Evolutionary conservation across 2,797 vertebrate species (phyloP).

Genomic region (Neosalanx taihuensis): DNA sequence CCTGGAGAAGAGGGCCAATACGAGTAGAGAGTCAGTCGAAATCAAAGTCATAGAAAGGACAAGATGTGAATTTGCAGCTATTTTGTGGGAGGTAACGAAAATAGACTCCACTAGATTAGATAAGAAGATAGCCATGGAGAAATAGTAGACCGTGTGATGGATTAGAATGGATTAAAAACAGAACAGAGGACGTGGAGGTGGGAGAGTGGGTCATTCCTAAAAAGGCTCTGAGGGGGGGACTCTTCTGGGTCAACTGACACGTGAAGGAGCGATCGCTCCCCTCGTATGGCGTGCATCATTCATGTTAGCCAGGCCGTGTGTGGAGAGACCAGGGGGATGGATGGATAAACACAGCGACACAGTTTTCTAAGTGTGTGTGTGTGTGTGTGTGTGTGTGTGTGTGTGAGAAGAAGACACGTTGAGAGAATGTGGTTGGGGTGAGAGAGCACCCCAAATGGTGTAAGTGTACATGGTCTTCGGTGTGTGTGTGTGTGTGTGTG

Average conservation of each 20-base stretch:
- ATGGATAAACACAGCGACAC: conserved; percentile 26
- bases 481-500: conserved; percentile 8
- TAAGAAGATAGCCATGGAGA: background rate
- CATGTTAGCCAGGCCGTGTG: background rate
- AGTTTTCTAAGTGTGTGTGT: conserved; percentile 26
- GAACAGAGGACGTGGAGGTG: background rate
- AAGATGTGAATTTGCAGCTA: background rate
- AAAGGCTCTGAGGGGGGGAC: conserved; percentile 47
- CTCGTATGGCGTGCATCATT: conserved; percentile 4
- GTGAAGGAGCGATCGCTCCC: conserved; percentile 5
- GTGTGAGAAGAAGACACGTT: conserved; percentile 2
- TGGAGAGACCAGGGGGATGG: conserved; percentile 10
- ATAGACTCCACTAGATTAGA: conserved; percentile 12
- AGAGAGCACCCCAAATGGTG: background rate
- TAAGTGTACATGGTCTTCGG: conserved; percentile 11
- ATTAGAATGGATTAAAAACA: background rate
- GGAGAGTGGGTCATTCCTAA: conserved; percentile 45
- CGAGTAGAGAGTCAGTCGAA: background rate
- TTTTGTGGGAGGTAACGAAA: background rate
- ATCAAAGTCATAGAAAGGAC: background rate
- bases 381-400: conserved; percentile 9
- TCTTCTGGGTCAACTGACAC: background rate
- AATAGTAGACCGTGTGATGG: background rate
- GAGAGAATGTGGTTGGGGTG: background rate
- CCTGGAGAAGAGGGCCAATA: conserved; percentile 63